These are phyloP conservation scores for Schizaphis graminum DNA, from an alignment of 2,888 invertebrate genomes.

Conservation along the genomic window DNA sequence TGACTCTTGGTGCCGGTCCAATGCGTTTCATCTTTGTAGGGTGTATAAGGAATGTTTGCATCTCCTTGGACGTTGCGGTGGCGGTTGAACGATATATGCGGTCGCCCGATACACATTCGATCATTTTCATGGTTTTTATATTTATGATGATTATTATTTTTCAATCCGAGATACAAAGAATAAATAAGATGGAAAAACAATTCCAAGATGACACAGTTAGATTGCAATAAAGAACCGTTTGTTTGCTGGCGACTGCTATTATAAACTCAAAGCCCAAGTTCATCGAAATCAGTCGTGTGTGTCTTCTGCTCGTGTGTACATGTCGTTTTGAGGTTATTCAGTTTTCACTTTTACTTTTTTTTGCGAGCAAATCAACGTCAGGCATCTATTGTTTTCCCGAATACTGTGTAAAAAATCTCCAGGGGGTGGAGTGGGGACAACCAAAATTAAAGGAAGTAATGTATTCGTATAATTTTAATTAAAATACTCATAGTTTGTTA, in stretches of 20 bases:
- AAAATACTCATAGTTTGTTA: conserved; percentile 25
- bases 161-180: neutral
- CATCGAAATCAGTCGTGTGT: conserved; percentile 65
- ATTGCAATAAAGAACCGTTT: conserved; percentile 55
- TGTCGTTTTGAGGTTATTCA: conserved; percentile 61
- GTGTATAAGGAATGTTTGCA: neutral
- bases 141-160: conserved; percentile 11
- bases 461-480: conserved; percentile 36
- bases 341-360: conserved; percentile 64
- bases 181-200: conserved; percentile 44
- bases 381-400: conserved; percentile 33
- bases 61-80: conserved; percentile 30
- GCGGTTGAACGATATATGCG: conserved; percentile 32
- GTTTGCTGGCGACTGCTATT: conserved; percentile 40
- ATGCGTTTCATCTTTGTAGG: conserved; percentile 11
- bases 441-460: conserved; percentile 47
- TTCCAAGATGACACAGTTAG: conserved; percentile 61
- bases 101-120: conserved; percentile 22
- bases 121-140: conserved; percentile 19
- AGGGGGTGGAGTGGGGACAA: conserved; percentile 21
- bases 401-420: conserved; percentile 14
- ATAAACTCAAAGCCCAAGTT: conserved; percentile 62
- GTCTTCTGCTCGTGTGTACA: conserved; percentile 47
- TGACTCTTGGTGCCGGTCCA: neutral
- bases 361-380: neutral